Base-by-base conservation (phyloP, 2,888 invertebrate genomes). In the Cephus runcator region DNA sequence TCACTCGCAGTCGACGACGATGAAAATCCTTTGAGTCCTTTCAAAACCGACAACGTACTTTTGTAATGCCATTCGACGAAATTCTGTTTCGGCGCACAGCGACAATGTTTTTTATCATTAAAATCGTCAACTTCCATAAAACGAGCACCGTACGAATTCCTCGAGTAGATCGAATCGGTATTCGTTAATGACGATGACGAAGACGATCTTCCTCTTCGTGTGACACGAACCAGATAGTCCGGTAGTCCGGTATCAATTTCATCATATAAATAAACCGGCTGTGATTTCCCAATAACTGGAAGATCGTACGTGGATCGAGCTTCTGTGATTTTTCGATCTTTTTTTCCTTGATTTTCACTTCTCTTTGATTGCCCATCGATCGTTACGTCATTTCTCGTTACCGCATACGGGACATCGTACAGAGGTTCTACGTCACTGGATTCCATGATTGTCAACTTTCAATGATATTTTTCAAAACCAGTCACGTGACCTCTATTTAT, bases 61-160 rank as follows among this genome's bases (percentile, higher is more conserved):
- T 78, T 78, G 76, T 78, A 78, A 35, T 78, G 76, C 78, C 78
- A 78, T 34, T 78, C 78, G 73, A 76, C 69, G 1, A 78, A 78
- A 35, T 78, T 73, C 73, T 78, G 78, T 23, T 73, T 73, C 3
- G 77, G 77, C 12, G 78, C 73, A 34, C 78, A 78, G 12, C 15
- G 11, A 31, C 78, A 78, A 76, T 40, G n/a, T 4, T 73, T 68
- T 40, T 76, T 75, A 11, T 69, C 73, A 35, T 76, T 34, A 2
- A 56, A 56, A 56, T 56, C 56, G 9, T 56, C 15, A 56, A 23
- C 4, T 56, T 56, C 56, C 56, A 15, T 23, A 1, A 23, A 56
- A 23, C 69, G 69, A 77, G 34, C 33, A 33, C 76, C 73, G 75
- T 77, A 71, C 30, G 71, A 71, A 31, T 71, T 71, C 12, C 71